Conservation (phyloP, 2,797 vertebrate species). For the Microctenopoma stevenorrisi region DNA sequence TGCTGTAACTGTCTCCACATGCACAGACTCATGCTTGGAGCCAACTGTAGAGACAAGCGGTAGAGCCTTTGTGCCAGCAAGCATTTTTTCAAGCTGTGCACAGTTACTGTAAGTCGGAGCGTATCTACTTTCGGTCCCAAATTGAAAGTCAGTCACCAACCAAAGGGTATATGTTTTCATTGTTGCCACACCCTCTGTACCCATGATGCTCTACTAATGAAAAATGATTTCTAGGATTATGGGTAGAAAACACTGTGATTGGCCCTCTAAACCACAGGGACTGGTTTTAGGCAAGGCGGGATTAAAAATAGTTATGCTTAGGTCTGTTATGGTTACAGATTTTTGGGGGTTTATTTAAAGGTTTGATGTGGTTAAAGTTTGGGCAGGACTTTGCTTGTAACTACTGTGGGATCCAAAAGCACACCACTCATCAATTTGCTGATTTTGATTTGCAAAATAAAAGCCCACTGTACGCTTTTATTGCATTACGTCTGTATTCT, state of each 20-base stretch:
- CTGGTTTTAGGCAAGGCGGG: conserved; percentile 26
- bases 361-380: conserved; percentile 23
- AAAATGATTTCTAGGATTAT: conserved; percentile 37
- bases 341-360: conserved; percentile 19
- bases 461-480: background rate
- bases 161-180: conserved; percentile 22
- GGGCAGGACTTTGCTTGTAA: conserved; percentile 1
- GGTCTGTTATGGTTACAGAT: conserved; percentile 47
- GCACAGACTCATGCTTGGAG: conserved; percentile 34
- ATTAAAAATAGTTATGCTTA: conserved; percentile 38
- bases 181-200: conserved; percentile 38
- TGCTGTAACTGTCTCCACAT: conserved; percentile 51
- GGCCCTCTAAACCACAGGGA: conserved; percentile 31
- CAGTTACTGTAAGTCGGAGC: conserved; percentile 4
- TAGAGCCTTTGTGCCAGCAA: background rate
- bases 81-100: conserved; percentile 5
- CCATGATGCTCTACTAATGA: conserved; percentile 8
- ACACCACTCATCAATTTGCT: conserved; percentile 8
- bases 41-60: background rate
- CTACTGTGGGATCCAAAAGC: conserved; percentile 1
- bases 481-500: background rate
- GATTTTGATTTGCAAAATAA: background rate
- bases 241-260: conserved; percentile 19
- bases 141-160: background rate
- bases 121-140: background rate